These are phyloP conservation scores for Amblyraja radiata DNA, from an alignment of 2,797 vertebrate genomes.

Conservation along the genomic window DNA sequence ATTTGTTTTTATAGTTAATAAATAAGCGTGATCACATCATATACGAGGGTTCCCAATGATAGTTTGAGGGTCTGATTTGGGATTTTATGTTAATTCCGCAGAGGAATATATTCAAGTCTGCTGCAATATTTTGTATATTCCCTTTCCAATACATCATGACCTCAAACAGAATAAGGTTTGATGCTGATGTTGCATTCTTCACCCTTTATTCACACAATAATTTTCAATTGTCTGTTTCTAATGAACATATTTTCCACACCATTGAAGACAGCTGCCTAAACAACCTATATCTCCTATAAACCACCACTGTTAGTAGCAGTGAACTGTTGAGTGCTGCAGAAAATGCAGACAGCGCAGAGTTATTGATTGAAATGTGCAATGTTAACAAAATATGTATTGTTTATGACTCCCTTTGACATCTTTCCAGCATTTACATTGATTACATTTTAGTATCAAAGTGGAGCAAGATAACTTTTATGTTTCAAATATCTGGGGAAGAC, in stretches of 20 bases:
- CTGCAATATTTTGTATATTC: not conserved
- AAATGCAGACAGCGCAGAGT: not conserved
- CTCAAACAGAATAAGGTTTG: not conserved
- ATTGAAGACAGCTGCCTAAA: constrained; percentile 2
- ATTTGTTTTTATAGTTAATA: not conserved
- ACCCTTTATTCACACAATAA: not conserved
- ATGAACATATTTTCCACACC: not conserved
- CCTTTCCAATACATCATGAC: not conserved
- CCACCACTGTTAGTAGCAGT: not conserved
- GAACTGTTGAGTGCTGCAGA: not conserved
- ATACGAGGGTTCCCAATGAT: not conserved
- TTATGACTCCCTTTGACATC: not conserved
- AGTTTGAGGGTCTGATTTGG: too few relatives aligned
- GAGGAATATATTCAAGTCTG: not conserved
- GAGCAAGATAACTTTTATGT: not conserved
- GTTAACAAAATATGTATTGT: not conserved
- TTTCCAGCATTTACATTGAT: not conserved
- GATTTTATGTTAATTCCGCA: not conserved
- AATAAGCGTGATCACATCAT: not conserved
- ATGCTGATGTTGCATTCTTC: not conserved
- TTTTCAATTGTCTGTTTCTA: not conserved
- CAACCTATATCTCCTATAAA: not conserved
- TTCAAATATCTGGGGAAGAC: not conserved
- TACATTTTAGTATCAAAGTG: constrained; percentile 3
- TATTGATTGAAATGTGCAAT: not conserved